Conservation (phyloP, 1,140 invertebrate species). For the Diorhabda elongata region DNA sequence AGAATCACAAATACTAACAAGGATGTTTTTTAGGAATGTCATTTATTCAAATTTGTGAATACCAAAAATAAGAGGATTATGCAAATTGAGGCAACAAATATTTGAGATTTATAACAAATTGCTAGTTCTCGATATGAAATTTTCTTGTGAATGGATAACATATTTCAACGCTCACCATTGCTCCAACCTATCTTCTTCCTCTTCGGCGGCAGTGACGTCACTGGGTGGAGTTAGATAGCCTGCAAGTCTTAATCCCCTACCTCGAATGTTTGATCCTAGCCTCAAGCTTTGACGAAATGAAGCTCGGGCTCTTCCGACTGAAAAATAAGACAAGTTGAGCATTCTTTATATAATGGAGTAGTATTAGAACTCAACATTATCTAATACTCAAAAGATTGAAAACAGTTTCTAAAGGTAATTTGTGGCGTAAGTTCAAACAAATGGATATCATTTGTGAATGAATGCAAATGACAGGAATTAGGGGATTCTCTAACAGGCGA, state of each 20-base stretch:
- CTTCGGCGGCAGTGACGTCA: constrained; percentile 48
- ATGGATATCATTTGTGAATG: too few relatives aligned
- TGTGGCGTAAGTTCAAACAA: too few relatives aligned
- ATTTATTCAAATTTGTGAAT: too few relatives aligned
- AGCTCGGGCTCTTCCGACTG: constrained; percentile 65
- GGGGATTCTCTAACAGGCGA: too few relatives aligned
- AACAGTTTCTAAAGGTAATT: too few relatives aligned
- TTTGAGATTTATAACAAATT: neutral
- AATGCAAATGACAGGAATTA: too few relatives aligned
- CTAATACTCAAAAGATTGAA: too few relatives aligned
- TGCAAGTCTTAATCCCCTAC: constrained; percentile 44
- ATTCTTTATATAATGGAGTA: too few relatives aligned
- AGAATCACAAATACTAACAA: too few relatives aligned
- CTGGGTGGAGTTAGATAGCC: constrained; percentile 49
- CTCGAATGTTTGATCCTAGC: constrained; percentile 44
- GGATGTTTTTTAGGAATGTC: too few relatives aligned
- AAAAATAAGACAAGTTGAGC: constrained; percentile 22
- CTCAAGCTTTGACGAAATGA: constrained; percentile 56
- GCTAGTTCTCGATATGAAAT: neutral
- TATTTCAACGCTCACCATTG: constrained; percentile 49
- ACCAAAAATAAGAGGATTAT: neutral
- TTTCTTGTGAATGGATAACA: neutral
- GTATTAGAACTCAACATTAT: too few relatives aligned
- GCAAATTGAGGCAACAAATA: neutral
- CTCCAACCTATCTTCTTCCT: constrained; percentile 54